Evolutionary conservation across 92 coral and sea anemone species (phyloP), one percentile per base, ranked within the genome.

Genomic region (Ricordea florida): DNA sequence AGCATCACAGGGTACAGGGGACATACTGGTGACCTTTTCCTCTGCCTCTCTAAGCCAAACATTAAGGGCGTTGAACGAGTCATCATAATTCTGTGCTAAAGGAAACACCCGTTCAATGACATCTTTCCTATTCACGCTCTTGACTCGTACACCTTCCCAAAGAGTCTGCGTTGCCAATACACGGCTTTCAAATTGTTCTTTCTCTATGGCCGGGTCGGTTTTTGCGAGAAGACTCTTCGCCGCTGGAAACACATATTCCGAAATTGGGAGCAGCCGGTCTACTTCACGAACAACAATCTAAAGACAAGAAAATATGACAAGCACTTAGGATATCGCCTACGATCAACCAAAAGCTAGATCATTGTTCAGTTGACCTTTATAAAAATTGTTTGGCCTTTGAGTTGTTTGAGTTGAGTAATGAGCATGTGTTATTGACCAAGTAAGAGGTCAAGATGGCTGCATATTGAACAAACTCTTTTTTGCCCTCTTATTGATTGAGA

Each of bases 251-350:
- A 94, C 76, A 81, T 85, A 94, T 5, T 92, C 89, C 6, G 89
- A 80, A 37, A 94, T 74, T 4, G 97, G 97, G 14, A 67, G 74
- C 15, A 94, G 84, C 18, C 90, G 97, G 15, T 78, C 86, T 0
- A 92, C 82, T 59, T 94, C 97, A 6, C 91, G 90, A 36, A 85
- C 66, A 45, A 94, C 92, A 47, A 78, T 78, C 98, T 94, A 53
- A 34, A 74, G 61, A 5, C n/a, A 34, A 10, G 1, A 18, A 5
- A 36, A 33, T 30, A n/a, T 5, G n/a, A 16, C 14, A 2, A 15
- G 17, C 6, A n/a, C 31, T 22, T 6, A 1, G 5, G 10, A 29
- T 13, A 25, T 27, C n/a, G n/a, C n/a, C n/a, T n/a, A n/a, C n/a
- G n/a, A n/a, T n/a, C n/a, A n/a, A n/a, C n/a, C n/a, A n/a, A n/a